phyloP scores from a whole-genome alignment of 2,888 invertebrate species.

The Orthosia cruda region DNA sequence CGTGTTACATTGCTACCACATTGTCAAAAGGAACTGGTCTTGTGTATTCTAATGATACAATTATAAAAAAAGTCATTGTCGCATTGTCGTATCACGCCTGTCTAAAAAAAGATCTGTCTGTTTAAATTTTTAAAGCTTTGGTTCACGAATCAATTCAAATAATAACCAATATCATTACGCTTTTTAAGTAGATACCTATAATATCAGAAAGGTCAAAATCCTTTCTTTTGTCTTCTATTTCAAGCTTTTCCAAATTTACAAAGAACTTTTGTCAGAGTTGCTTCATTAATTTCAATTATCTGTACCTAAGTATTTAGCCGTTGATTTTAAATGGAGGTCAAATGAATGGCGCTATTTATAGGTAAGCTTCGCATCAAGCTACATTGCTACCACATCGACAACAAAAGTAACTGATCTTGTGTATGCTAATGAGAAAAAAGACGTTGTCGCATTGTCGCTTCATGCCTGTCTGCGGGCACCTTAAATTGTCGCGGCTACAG shows the following conservation, averaged over 20 bases:
- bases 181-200: background rate
- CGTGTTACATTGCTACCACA: background rate
- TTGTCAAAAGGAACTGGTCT: conserved; percentile 27
- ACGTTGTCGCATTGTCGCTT: background rate
- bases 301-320: background rate
- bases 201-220: conserved; percentile 25
- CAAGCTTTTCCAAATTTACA: conserved; percentile 5
- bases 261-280: conserved; percentile 40
- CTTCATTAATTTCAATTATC: conserved; percentile 55
- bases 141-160: conserved; percentile 28
- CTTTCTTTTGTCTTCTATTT: conserved; percentile 27
- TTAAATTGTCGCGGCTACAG: background rate
- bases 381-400: background rate
- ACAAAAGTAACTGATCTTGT: conserved; percentile 29
- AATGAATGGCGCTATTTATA: conserved; percentile 33
- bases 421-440: too few relatives aligned
- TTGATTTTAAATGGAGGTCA: conserved; percentile 29
- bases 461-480: background rate
- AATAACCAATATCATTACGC: conserved; percentile 14
- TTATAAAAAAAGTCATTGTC: too few relatives aligned
- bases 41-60: conserved; percentile 32
- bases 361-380: background rate
- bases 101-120: too few relatives aligned
- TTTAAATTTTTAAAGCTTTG: background rate
- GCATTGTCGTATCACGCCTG: background rate